Evolutionary conservation across 2,113 vertebrate genomes (phyloP).

Genomic region (Gavia stellata): DNA sequence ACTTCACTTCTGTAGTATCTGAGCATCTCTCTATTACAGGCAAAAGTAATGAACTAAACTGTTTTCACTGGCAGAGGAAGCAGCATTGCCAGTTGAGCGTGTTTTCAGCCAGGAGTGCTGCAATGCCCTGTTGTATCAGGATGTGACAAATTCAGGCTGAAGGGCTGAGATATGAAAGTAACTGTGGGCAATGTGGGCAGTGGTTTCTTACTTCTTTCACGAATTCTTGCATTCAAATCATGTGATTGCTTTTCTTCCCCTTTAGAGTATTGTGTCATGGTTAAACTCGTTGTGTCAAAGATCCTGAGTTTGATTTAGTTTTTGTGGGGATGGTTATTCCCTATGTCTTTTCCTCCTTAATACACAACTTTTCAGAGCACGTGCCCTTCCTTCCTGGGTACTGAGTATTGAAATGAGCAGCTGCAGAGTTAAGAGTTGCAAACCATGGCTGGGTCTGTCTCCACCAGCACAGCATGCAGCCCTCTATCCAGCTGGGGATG

Average conservation of each 20-base stretch:
- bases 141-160: not conserved
- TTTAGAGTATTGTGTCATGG: not conserved
- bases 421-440: not conserved
- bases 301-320: not conserved
- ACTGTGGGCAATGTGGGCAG: not conserved
- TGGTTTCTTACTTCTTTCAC: not conserved
- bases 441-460: not conserved
- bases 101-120: not conserved
- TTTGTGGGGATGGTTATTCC: not conserved
- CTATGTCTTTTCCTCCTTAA: not conserved
- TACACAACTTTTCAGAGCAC: not conserved
- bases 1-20: not conserved
- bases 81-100: accelerated
- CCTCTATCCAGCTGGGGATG: not conserved
- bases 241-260: not conserved
- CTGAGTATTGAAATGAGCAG: not conserved
- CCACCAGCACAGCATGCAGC: not conserved
- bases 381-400: not conserved
- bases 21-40: not conserved
- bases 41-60: not conserved
- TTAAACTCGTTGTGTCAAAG: not conserved
- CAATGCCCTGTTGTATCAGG: not conserved
- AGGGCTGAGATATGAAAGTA: not conserved
- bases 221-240: not conserved
- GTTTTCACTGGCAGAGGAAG: not conserved